phyloP scores from a whole-genome alignment of 2,888 invertebrate genomes.

The Yponomeuta sedellus region DNA sequence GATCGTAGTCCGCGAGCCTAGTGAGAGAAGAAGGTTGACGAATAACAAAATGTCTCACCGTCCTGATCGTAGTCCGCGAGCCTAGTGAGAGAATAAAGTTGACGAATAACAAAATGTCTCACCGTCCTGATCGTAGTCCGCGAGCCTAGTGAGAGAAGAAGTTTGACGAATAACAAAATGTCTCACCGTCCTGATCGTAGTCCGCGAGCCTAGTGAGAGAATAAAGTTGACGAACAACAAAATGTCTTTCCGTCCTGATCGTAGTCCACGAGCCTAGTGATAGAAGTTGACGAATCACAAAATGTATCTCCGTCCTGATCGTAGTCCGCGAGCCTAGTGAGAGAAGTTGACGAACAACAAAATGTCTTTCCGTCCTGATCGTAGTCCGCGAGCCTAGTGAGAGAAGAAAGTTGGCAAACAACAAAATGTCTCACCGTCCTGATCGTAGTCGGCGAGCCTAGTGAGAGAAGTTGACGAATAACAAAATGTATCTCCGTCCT shows the following conservation, averaged over 20 bases:
- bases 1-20: conserved; percentile 96
- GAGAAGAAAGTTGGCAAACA: too few species aligned
- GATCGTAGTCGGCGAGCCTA: conserved; percentile 96
- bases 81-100: too few species aligned
- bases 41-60: conserved; percentile 80
- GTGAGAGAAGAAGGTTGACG: too few species aligned
- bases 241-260: conserved; percentile 91
- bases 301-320: conserved; percentile 91
- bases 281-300: too few species aligned
- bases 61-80: conserved; percentile 98
- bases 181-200: conserved; percentile 96
- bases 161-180: too few species aligned
- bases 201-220: conserved; percentile 95
- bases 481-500: conserved; percentile 86
- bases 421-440: conserved; percentile 86
- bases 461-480: too few species aligned
- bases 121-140: conserved; percentile 98
- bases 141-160: conserved; percentile 93
- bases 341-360: too few species aligned
- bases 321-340: conserved; percentile 95
- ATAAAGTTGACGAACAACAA: too few species aligned
- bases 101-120: too few species aligned
- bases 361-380: conserved; percentile 91
- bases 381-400: conserved; percentile 95
- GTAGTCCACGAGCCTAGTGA: conserved; percentile 95